phyloP scores from a whole-genome alignment of 2,113 vertebrate species.

The Suncus etruscus region DNA sequence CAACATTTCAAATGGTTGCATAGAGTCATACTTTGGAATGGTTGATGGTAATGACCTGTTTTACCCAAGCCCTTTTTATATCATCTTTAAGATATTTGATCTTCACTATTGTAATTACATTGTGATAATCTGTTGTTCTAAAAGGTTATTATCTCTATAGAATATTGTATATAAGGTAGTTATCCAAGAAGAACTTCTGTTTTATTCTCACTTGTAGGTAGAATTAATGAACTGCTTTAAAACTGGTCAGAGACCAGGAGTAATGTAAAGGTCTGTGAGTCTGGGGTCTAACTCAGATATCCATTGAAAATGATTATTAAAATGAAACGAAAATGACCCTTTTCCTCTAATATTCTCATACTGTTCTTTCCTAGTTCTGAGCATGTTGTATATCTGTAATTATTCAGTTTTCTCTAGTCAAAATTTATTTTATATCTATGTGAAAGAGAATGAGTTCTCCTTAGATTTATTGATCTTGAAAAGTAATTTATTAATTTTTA shows the following conservation, averaged over 20 bases:
- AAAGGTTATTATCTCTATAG: neutral
- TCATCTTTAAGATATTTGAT: neutral
- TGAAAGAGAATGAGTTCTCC: too few relatives aligned
- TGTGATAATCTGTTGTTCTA: neutral
- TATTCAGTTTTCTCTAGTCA: too few relatives aligned
- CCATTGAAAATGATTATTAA: too few relatives aligned
- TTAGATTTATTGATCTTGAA: too few relatives aligned
- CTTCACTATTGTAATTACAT: neutral
- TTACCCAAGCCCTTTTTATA: neutral
- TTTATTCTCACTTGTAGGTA: neutral
- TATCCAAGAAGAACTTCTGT: neutral
- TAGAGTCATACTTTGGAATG: neutral
- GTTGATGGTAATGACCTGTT: neutral
- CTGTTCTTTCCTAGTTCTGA: too few relatives aligned
- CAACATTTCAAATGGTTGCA: too few relatives aligned
- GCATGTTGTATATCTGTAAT: too few relatives aligned
- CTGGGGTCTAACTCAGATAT: neutral
- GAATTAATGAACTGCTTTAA: neutral
- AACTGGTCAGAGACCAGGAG: neutral
- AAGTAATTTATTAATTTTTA: too few relatives aligned
- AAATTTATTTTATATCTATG: too few relatives aligned
- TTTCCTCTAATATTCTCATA: too few relatives aligned
- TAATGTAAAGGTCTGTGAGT: neutral
- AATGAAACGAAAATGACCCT: too few relatives aligned
- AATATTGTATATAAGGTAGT: neutral